Conservation (phyloP, 2,888 invertebrate genomes). For the Hirtodrosophila trivittata region DNA sequence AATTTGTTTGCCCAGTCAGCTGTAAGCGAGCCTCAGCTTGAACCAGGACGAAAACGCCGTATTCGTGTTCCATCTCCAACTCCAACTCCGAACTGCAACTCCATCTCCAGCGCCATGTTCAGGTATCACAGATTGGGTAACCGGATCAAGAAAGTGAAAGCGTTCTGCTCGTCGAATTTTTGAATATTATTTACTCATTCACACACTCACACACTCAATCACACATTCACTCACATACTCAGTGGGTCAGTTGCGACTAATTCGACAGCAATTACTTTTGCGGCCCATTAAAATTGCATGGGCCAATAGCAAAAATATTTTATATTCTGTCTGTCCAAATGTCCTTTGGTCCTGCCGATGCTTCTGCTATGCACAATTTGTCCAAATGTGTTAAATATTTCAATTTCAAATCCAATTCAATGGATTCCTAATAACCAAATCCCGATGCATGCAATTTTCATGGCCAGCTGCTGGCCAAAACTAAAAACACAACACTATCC, state of each 20-base stretch:
- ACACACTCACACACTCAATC: neutral
- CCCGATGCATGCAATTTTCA: slow-evolving; percentile 68
- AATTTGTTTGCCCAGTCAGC: slow-evolving; percentile 66
- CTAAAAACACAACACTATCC: slow-evolving; percentile 28
- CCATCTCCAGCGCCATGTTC: neutral
- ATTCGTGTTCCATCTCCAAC: neutral
- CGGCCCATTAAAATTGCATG: slow-evolving; percentile 29
- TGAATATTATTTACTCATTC: slow-evolving; percentile 23
- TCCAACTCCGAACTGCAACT: too few relatives aligned
- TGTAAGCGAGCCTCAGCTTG: slow-evolving; percentile 37
- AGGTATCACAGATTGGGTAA: slow-evolving; percentile 16
- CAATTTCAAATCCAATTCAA: slow-evolving; percentile 74
- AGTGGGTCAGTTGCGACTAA: slow-evolving; percentile 24
- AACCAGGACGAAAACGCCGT: slow-evolving; percentile 23
- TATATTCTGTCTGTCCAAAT: neutral
- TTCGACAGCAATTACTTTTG: slow-evolving; percentile 43
- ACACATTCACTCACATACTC: slow-evolving; percentile 1
- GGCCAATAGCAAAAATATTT: slow-evolving; percentile 13
- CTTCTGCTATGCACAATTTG: neutral
- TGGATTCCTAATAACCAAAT: slow-evolving; percentile 76
- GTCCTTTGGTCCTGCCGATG: neutral
- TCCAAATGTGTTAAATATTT: slow-evolving; percentile 73
- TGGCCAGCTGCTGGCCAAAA: slow-evolving; percentile 58
- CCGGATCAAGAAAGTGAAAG: slow-evolving; percentile 56
- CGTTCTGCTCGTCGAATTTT: slow-evolving; percentile 5